Evolutionary conservation across 2,888 invertebrate species (phyloP), one percentile per base, ranked within the genome.

Genomic region (Tricholauxania praeusta): DNA sequence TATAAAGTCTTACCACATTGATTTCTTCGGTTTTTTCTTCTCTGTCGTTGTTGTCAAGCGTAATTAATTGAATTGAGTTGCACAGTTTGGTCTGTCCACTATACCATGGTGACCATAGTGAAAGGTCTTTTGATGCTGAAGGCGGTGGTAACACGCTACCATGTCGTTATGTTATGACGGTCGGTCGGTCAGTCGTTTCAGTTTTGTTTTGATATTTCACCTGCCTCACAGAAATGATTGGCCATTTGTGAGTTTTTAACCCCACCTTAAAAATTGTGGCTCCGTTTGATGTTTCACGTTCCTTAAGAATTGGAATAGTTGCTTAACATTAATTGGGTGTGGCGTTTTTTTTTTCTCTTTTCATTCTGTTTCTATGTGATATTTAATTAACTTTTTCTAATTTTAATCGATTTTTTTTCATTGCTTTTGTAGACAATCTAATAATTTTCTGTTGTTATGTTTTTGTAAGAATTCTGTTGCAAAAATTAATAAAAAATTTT

Each of bases 11-110:
- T 22, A 12, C 7, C 12, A 19, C 17, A 22, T 14, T 57, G 17
- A 28, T 57, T 57, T 28, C 22, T 19, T 1, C 2, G 22, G 14
- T 19, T 1, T 57, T 28, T 0, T 17, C 1, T 19, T 19, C 2
- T 12, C 4, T 65, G 14, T n/a, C 39, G 32, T 28, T 65, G 65
- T 65, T 52, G 52, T 65, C 65, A 65, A 65, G 65, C 52, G 22
- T 52, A 65, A 52, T 65, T 48, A 52, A 52, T 19, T 52, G 52
- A 51, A 52, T 52, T 51, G 32, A 65, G 32, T 51, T 52, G 32
- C 10, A 10, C 10, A 7, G 39, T 39, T 1, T 10, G 39, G 39
- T 39, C 10, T 39, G 39, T 39, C 39, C 10, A 3, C 39, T 4
- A 10, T 10, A 39, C 0, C 1, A 10, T 39, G 39, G 39, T 39